Conservation (phyloP, 2,888 invertebrate genomes). For the Limulus polyphemus region DNA sequence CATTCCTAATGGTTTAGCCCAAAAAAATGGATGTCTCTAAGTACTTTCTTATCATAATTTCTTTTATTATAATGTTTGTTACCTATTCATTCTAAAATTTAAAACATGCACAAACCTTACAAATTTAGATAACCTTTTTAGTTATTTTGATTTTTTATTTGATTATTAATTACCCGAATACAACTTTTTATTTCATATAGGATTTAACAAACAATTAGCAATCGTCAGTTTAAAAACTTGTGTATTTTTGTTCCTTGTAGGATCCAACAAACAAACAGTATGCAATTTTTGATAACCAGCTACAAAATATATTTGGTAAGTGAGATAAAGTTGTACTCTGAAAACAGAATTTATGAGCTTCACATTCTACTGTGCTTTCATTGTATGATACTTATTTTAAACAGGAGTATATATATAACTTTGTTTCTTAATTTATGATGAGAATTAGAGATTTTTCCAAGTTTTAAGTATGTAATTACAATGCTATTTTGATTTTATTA, state of each 20-base stretch:
- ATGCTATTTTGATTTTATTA: no score
- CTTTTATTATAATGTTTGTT: not conserved
- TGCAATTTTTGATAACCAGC: slow-evolving; percentile 36
- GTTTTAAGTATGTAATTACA: no score
- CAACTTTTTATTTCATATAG: no score
- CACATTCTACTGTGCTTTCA: no score
- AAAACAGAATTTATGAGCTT: no score
- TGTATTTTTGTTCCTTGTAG: slow-evolving; percentile 25
- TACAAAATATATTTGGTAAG: slow-evolving; percentile 35
- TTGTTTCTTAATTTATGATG: no score
- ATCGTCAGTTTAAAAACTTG: not conserved
- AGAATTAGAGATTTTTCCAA: no score
- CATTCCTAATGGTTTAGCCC: not conserved
- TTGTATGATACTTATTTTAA: no score
- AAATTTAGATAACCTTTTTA: not conserved
- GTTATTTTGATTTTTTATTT: no score
- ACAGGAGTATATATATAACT: no score
- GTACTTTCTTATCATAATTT: not conserved
- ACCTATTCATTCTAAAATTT: not conserved
- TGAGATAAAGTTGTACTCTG: not conserved
- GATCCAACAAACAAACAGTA: slow-evolving; percentile 36
- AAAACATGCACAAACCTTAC: not conserved
- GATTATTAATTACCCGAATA: no score
- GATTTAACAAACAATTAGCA: no score
- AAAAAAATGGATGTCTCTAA: not conserved